phyloP scores from a whole-genome alignment of 1,140 invertebrate species.

The Penaeus japonicus region DNA sequence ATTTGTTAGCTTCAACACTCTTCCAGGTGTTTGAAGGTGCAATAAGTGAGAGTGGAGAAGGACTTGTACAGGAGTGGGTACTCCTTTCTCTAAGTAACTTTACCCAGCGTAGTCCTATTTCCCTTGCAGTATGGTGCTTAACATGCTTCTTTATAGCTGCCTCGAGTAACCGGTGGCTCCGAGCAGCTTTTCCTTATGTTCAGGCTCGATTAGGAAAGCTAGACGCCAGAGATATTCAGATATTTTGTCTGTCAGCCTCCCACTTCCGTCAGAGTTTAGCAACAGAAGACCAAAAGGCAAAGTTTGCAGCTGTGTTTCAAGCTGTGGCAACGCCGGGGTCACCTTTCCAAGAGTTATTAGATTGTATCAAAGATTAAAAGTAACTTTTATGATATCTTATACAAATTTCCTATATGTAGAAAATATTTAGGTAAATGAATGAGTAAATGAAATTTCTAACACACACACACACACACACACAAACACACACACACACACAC shows the following conservation, averaged over 20 bases:
- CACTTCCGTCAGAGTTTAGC: conserved; percentile 56
- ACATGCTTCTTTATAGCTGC: conserved; percentile 88
- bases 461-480: too few relatives aligned
- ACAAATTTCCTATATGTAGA: too few relatives aligned
- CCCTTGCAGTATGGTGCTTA: conserved; percentile 84
- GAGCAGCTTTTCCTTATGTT: conserved; percentile 58
- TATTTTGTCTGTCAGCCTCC: conserved; percentile 56
- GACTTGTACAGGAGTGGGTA: conserved; percentile 86
- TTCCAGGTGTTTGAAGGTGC: conserved; percentile 82
- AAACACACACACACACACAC: too few relatives aligned
- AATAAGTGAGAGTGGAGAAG: conserved; percentile 61
- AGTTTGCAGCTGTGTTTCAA: conserved; percentile 52
- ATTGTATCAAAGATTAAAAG: conserved; percentile 27
- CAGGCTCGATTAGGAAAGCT: conserved; percentile 56
- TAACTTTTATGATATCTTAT: neutral
- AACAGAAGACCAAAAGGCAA: conserved; percentile 51
- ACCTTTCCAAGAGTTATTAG: conserved; percentile 32
- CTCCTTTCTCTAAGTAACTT: conserved; percentile 87
- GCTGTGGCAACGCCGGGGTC: conserved; percentile 38
- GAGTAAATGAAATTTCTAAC: too few relatives aligned
- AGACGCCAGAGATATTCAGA: conserved; percentile 49
- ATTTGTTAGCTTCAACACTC: conserved; percentile 80
- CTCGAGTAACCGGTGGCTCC: conserved; percentile 64
- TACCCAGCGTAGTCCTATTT: conserved; percentile 78
- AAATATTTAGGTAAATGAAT: too few relatives aligned